These are phyloP conservation scores for Emberiza fucata DNA, from an alignment of 2,113 vertebrate species.

Conservation along the genomic window DNA sequence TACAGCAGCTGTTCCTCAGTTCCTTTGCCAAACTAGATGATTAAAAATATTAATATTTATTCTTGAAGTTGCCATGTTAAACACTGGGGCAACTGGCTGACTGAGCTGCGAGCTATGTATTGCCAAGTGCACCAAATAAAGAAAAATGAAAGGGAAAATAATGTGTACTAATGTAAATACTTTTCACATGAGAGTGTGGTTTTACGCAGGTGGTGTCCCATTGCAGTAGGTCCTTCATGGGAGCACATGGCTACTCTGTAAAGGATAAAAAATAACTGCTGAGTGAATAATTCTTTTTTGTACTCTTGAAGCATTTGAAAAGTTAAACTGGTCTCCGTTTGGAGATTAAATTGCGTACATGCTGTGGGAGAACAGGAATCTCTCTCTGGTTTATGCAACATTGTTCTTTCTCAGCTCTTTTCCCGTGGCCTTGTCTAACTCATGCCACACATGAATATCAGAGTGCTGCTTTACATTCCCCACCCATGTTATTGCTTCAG, in stretches of 20 bases:
- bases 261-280: not conserved
- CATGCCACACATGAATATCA: not conserved
- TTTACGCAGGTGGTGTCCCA: not conserved
- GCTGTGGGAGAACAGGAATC: constrained; percentile 1
- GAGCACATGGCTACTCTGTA: not conserved
- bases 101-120: not conserved
- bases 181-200: not conserved
- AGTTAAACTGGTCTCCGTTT: not conserved
- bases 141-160: not conserved
- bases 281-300: not conserved
- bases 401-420: not conserved
- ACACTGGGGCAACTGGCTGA: not conserved
- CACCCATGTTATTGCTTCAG: constrained; percentile 55
- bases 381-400: not conserved
- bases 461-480: constrained; percentile 9
- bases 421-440: not conserved
- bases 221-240: not conserved
- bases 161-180: not conserved
- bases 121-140: constrained; percentile 14
- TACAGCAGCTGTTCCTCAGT: constrained; percentile 16
- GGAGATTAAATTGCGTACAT: not conserved
- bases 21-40: constrained; percentile 9
- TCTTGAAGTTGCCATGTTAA: constrained; percentile 17
- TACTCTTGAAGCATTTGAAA: not conserved
- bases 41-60: constrained; percentile 57